Evolutionary conservation across 2,888 invertebrate genomes (phyloP), one percentile per base, ranked within the genome.

Genomic region (Hedychridium roseum): DNA sequence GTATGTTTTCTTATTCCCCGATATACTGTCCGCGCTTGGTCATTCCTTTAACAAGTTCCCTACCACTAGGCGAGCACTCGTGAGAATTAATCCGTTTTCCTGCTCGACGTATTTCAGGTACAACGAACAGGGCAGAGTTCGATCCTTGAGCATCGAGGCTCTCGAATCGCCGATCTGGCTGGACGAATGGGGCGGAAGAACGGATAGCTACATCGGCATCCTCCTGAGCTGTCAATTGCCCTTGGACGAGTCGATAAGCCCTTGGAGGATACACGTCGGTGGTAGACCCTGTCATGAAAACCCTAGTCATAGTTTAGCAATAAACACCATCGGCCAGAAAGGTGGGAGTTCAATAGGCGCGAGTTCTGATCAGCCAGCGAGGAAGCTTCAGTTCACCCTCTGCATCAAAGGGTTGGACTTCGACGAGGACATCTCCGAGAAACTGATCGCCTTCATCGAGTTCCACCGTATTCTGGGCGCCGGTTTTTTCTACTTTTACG

Each of bases 361-460:
- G n/a, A n/a, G n/a, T n/a, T n/a, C n/a, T n/a, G n/a, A n/a, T n/a
- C n/a, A n/a, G n/a, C n/a, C n/a, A n/a, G n/a, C n/a, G n/a, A n/a
- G n/a, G 31, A 5, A 14, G 2, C 39, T 80, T 59, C 80, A 80
- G 27, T 86, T 89, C 59, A 87, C 86, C 7, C 79, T 90, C 31
- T 90, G 90, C 68, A 87, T 90, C 1, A 90, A 90, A 76, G 89
- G 89, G 42, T 77, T 90, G 76, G 83, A 85, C 62, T 90, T 88
- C 61, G 70, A 81, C 37, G 81, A 82, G 54, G 87, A 89, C 63
- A 82, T 88, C 36, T 85, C 88, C 2, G 79, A 78, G 17, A 82
- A 80, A 42, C 71, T 91, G 37, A 78, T 89, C 2, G 88, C 89
- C 70, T 91, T 91, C 88, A 82, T 91, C 47, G 88, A 89, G 77